Evolutionary conservation across 2,888 invertebrate genomes (phyloP).

Genomic region (Copidosoma aretas): DNA sequence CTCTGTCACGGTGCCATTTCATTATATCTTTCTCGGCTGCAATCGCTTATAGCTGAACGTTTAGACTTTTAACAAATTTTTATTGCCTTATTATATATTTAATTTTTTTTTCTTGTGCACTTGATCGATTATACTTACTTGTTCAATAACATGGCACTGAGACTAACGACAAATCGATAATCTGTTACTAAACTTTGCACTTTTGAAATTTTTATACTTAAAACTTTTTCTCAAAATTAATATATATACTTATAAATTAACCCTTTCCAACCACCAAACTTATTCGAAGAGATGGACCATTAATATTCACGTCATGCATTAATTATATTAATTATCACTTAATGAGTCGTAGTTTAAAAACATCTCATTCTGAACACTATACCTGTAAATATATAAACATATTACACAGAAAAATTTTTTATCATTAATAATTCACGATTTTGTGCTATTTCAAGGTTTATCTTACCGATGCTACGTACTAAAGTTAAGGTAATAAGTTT

Average conservation of each 20-base stretch:
- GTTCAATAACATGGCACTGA: slow-evolving; percentile 28
- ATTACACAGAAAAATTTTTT: slow-evolving; percentile 15
- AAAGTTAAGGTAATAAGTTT: slow-evolving; percentile 47
- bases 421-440: slow-evolving; percentile 33
- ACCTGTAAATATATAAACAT: slow-evolving; percentile 7
- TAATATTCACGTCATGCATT: slow-evolving; percentile 10
- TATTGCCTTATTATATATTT: slow-evolving; percentile 16
- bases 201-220: slow-evolving; percentile 40
- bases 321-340: slow-evolving; percentile 19
- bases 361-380: slow-evolving; percentile 23
- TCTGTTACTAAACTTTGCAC: slow-evolving; percentile 40
- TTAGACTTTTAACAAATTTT: slow-evolving; percentile 20
- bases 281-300: slow-evolving; percentile 41
- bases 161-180: slow-evolving; percentile 22
- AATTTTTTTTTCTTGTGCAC: slow-evolving; percentile 31
- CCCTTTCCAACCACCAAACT: slow-evolving; percentile 45
- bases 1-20: slow-evolving; percentile 36
- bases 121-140: slow-evolving; percentile 28
- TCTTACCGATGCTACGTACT: slow-evolving; percentile 39
- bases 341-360: slow-evolving; percentile 25
- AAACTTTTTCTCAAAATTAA: slow-evolving; percentile 31
- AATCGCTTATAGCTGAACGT: slow-evolving; percentile 49
- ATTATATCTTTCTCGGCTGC: slow-evolving; percentile 52
- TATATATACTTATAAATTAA: slow-evolving; percentile 18
- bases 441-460: slow-evolving; percentile 41